Conservation (phyloP, 2,113 vertebrate species). For the Mastomys natalensis region DNA sequence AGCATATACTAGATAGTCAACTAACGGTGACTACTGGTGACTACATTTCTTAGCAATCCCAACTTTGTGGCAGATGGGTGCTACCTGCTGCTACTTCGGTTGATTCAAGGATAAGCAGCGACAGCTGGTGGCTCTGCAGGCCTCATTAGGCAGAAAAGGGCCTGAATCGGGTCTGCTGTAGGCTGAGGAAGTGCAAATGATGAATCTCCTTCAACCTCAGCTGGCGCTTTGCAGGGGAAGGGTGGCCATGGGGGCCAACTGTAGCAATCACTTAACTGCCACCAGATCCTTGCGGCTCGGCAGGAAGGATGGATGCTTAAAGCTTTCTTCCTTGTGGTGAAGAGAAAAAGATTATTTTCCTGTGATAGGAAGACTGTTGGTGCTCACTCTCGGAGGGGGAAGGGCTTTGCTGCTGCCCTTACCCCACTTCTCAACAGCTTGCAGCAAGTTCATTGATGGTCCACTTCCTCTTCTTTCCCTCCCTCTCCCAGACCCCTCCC, state of each 20-base stretch:
- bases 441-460: not conserved
- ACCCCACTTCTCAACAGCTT: not conserved
- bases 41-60: not conserved
- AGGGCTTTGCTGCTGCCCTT: not conserved
- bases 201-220: not conserved
- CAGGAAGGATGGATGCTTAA: not conserved
- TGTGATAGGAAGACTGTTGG: not conserved
- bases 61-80: not conserved
- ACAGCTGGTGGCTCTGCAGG: slow-evolving; percentile 28
- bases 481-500: fast-evolving
- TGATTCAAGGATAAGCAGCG: slow-evolving; percentile 39
- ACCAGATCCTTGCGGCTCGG: not conserved
- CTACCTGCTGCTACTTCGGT: not conserved
- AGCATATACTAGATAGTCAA: not conserved
- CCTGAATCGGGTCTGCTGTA: not conserved
- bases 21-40: not conserved
- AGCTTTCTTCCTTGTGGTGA: not conserved
- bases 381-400: not conserved
- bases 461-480: not conserved
- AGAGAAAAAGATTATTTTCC: not conserved
- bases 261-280: slow-evolving; percentile 20
- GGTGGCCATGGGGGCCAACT: not conserved
- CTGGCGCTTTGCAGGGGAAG: not conserved
- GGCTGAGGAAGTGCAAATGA: not conserved
- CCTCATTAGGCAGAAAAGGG: not conserved